Percentiles rank a stretch among this genome's conserved stretches.
Evolutionary conservation across 2,797 vertebrate genomes (phyloP).

Genomic region (Enteromius unitaeniatus): DNA sequence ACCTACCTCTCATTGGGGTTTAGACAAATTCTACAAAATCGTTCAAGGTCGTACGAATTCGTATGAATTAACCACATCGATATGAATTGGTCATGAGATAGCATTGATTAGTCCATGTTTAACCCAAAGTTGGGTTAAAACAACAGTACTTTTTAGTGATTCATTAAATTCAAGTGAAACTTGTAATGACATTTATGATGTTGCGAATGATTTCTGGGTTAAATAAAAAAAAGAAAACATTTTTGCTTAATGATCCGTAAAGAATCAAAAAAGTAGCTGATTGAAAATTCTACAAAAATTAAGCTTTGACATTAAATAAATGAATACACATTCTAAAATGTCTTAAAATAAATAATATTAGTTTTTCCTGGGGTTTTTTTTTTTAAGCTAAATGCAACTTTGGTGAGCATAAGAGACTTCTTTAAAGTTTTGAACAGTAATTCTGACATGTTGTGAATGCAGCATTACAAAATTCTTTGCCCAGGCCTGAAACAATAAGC

Average conservation of each 20-base stretch:
- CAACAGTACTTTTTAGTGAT: background rate
- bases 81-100: no score
- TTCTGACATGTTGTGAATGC: slow-evolving; percentile 23
- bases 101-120: background rate
- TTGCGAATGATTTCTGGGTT: no score
- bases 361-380: background rate
- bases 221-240: background rate
- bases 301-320: background rate
- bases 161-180: no score
- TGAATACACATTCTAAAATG: background rate
- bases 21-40: no score
- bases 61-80: no score
- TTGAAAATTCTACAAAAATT: background rate
- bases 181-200: no score
- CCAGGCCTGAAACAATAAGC: background rate
- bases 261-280: background rate
- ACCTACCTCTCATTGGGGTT: no score
- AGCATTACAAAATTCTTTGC: background rate
- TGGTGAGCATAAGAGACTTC: background rate
- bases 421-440: background rate
- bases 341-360: background rate
- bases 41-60: no score
- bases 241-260: background rate
- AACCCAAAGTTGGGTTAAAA: background rate
- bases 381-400: background rate